phyloP scores from a whole-genome alignment of 2,888 invertebrate species.

The Prionchulus punctatus region DNA sequence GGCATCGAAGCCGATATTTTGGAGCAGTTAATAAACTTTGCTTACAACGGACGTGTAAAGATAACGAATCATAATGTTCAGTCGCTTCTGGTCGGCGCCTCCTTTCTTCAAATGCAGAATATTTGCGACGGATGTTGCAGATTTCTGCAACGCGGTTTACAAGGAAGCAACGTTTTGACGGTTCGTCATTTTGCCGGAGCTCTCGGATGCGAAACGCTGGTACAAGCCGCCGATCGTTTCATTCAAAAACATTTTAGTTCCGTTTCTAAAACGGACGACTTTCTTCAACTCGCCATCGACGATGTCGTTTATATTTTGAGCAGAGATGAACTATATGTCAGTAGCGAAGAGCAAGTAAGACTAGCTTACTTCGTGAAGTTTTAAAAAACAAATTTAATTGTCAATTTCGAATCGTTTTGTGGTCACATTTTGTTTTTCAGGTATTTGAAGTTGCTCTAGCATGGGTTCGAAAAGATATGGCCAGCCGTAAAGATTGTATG shows the following conservation, averaged over 20 bases:
- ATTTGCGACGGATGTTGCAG: constrained; percentile 67
- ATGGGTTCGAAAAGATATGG: constrained; percentile 55
- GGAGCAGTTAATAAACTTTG: constrained; percentile 54
- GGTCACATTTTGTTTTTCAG: constrained; percentile 22
- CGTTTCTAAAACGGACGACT: constrained; percentile 59
- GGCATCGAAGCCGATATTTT: constrained; percentile 50
- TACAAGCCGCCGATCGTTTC: constrained; percentile 58
- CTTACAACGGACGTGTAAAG: constrained; percentile 58
- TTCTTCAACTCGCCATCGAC: constrained; percentile 45
- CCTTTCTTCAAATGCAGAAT: constrained; percentile 58
- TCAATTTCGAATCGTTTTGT: not conserved
- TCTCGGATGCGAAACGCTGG: constrained; percentile 51
- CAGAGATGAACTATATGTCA: constrained; percentile 59
- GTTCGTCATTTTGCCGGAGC: constrained; percentile 63
- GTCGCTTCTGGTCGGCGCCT: constrained; percentile 63
- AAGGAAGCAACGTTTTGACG: constrained; percentile 61
- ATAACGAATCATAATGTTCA: constrained; percentile 65
- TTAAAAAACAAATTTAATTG: not conserved
- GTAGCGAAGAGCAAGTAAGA: constrained; percentile 47
- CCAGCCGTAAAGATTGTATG: constrained; percentile 44
- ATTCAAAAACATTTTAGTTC: constrained; percentile 61
- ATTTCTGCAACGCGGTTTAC: constrained; percentile 47
- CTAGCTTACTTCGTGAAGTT: not conserved
- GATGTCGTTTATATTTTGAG: constrained; percentile 54
- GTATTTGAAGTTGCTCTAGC: constrained; percentile 66